Evolutionary conservation across 2,888 invertebrate species (phyloP).

Genomic region (Micoletzkya japonica): DNA sequence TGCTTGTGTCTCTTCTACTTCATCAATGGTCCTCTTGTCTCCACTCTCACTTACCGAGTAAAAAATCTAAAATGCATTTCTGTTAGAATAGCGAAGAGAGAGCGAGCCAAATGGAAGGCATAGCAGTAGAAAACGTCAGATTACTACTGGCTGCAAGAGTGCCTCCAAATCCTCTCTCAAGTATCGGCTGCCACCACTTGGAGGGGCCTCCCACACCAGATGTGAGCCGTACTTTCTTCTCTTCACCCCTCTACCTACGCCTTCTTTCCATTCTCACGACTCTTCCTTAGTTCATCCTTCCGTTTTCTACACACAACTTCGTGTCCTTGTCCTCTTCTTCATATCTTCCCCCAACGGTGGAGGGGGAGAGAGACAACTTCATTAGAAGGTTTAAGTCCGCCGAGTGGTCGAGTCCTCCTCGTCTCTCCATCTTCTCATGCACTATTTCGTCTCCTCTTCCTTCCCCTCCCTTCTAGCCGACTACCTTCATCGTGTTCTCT

Average conservation of each 20-base stretch:
- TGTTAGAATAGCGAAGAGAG: background rate
- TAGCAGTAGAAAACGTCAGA: background rate
- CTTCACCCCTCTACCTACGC: constrained; percentile 1
- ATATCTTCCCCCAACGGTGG: constrained; percentile 13
- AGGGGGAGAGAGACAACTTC: constrained; percentile 27
- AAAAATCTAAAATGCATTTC: no score
- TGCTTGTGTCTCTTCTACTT: no score
- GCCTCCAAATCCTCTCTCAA: background rate
- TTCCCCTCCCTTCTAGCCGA: constrained; percentile 10
- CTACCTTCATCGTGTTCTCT: constrained; percentile 4
- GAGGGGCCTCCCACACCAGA: background rate
- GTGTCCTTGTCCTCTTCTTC: constrained; percentile 16
- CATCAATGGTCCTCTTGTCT: no score
- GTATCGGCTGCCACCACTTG: constrained; percentile 8
- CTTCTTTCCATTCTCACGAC: constrained; percentile 6
- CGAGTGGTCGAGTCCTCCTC: constrained; percentile 5
- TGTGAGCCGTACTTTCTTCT: background rate
- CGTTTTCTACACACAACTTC: constrained; percentile 13
- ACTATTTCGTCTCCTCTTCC: background rate
- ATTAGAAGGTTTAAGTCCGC: constrained; percentile 27
- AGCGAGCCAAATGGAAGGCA: background rate
- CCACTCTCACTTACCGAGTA: no score
- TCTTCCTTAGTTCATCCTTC: constrained; percentile 13
- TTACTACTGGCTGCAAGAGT: background rate
- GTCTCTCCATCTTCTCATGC: background rate